phyloP scores from a whole-genome alignment of 2,888 invertebrate genomes.

The Heliconius charithonia region DNA sequence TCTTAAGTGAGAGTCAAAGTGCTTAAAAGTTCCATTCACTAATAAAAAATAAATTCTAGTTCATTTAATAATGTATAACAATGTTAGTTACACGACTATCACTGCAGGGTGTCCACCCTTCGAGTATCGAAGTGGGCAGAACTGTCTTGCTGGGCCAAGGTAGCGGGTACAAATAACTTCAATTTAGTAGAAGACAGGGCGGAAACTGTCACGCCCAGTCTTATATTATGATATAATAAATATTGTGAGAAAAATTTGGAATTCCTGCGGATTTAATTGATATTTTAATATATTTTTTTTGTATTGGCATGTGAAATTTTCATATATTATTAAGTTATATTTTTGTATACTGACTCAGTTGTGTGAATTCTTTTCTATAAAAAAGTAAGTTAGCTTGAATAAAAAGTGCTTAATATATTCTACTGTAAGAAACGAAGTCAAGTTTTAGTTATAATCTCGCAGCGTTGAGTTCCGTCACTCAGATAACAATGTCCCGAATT shows the following conservation, averaged over 20 bases:
- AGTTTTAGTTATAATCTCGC: not conserved
- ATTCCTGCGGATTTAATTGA: constrained; percentile 17
- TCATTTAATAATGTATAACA: constrained; percentile 64
- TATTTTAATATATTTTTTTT: not conserved
- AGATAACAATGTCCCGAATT: not conserved
- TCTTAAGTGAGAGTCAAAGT: constrained; percentile 21
- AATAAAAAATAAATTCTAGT: constrained; percentile 71
- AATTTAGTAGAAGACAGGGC: constrained; percentile 45
- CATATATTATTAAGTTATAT: not conserved
- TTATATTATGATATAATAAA: constrained; percentile 35
- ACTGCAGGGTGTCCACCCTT: constrained; percentile 61
- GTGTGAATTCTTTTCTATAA: not conserved
- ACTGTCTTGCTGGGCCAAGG: constrained; percentile 60
- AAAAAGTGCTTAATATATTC: not conserved
- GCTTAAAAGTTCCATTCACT: constrained; percentile 36
- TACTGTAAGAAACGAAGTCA: not conserved
- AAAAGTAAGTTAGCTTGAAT: not conserved
- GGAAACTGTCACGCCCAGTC: constrained; percentile 43
- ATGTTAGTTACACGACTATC: constrained; percentile 56
- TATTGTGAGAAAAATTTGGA: constrained; percentile 33
- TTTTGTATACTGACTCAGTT: not conserved
- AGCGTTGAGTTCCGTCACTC: not conserved
- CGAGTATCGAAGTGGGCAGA: constrained; percentile 51
- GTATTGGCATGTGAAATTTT: not conserved
- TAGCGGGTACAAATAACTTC: constrained; percentile 30